These are phyloP conservation scores for Petrolisthes cinctipes DNA, from an alignment of 2,888 invertebrate species.

Conservation along the genomic window DNA sequence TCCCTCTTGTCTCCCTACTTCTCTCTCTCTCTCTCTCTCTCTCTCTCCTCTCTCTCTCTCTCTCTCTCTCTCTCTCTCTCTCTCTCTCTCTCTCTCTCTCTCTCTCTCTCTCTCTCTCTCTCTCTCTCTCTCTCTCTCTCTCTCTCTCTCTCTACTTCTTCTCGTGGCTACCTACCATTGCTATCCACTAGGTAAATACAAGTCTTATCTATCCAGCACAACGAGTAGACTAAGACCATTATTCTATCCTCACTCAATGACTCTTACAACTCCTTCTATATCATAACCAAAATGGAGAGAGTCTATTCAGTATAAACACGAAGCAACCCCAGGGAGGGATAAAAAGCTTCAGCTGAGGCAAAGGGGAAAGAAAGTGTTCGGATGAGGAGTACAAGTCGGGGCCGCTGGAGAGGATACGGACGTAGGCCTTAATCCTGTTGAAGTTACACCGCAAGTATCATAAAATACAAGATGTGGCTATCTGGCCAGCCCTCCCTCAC, in stretches of 20 bases:
- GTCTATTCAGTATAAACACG: too few relatives aligned
- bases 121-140: neutral
- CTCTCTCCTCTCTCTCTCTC: conserved; percentile 3
- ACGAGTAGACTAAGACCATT: too few relatives aligned
- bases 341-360: too few relatives aligned
- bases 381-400: conserved; percentile 9
- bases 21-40: neutral
- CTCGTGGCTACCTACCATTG: neutral
- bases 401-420: conserved; percentile 13
- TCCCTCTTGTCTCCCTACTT: neutral
- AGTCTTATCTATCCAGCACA: neutral
- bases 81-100: neutral
- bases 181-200: neutral
- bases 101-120: neutral
- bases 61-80: neutral
- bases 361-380: too few relatives aligned
- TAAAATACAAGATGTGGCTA: conserved; percentile 50
- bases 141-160: neutral
- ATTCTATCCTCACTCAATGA: too few relatives aligned
- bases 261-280: too few relatives aligned
- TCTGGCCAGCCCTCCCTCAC: neutral
- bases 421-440: conserved; percentile 48
- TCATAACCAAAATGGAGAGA: too few relatives aligned
- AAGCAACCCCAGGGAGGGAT: too few relatives aligned
- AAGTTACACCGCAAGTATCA: conserved; percentile 56